Conservation (phyloP, 2,113 vertebrate species). For the Aptenodytes patagonicus region DNA sequence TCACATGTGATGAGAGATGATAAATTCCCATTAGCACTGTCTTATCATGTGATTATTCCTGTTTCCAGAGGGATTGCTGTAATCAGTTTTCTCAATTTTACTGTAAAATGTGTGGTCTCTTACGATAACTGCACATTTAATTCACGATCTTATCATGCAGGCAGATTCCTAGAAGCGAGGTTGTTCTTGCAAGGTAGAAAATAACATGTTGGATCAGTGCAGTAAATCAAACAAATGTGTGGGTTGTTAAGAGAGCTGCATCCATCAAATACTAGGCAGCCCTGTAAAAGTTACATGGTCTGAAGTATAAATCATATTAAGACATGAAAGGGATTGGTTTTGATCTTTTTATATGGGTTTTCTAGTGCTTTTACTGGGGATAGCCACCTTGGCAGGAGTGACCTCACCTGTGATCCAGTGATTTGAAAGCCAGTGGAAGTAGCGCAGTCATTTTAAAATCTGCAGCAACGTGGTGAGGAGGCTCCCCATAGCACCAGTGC, state of each 20-base stretch:
- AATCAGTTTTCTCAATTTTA: constrained; percentile 76
- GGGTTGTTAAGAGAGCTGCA: constrained; percentile 31
- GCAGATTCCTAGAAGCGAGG: constrained; percentile 17
- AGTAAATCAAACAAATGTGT: constrained; percentile 52
- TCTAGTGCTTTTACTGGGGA: constrained; percentile 20
- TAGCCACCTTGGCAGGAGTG: constrained; percentile 7
- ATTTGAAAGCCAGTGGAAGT: neutral
- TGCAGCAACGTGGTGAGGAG: neutral
- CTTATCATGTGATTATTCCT: constrained; percentile 63
- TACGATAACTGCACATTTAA: constrained; percentile 45
- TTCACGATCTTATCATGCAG: constrained; percentile 21
- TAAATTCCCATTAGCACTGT: constrained; percentile 59
- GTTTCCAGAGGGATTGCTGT: constrained; percentile 57
- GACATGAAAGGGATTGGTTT: constrained; percentile 35
- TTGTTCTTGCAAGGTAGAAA: constrained; percentile 37
- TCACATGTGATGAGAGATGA: constrained; percentile 48
- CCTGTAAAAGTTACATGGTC: constrained; percentile 38
- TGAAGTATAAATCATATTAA: constrained; percentile 34
- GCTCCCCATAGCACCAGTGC: accelerated
- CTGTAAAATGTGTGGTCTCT: constrained; percentile 72
- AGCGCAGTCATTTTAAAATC: neutral
- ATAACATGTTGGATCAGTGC: neutral
- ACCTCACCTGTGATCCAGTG: constrained; percentile 12
- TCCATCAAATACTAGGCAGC: constrained; percentile 31
- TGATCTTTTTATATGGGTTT: constrained; percentile 19